Evolutionary conservation across 2,113 vertebrate species (phyloP).

Genomic region (Brachyhypopomus occidentalis): DNA sequence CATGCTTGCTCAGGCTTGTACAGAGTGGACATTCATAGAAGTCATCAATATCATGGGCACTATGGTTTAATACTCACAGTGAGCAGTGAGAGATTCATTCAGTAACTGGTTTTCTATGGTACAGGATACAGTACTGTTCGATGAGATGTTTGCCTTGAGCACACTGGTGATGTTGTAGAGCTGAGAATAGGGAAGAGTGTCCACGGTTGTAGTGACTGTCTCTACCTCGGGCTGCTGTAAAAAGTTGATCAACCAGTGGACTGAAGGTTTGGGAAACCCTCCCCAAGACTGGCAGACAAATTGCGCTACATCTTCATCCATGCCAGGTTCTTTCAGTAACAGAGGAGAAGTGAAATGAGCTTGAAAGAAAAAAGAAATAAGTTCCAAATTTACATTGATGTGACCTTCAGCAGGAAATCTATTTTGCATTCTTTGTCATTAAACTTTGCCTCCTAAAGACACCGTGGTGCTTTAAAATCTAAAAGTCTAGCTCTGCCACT

Average conservation of each 20-base stretch:
- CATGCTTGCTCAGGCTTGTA: neutral
- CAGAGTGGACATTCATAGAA: neutral
- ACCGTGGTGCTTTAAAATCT: too few species aligned
- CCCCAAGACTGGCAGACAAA: conserved; percentile 62
- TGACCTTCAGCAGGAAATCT: neutral
- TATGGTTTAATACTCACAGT: conserved; percentile 58
- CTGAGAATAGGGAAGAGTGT: conserved; percentile 30
- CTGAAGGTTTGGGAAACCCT: conserved; percentile 63
- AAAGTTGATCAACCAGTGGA: conserved; percentile 68
- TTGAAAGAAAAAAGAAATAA: conserved; percentile 32
- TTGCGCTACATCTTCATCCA: conserved; percentile 7
- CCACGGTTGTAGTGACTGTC: conserved; percentile 49
- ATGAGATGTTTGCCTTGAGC: conserved; percentile 58
- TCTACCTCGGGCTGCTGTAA: conserved; percentile 43
- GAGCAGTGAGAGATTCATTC: conserved; percentile 58
- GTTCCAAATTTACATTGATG: neutral
- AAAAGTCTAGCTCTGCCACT: too few species aligned
- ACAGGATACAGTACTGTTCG: conserved; percentile 59
- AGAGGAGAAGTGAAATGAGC: conserved; percentile 64
- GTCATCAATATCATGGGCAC: neutral
- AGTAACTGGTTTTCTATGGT: conserved; percentile 56
- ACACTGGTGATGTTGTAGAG: conserved; percentile 67
- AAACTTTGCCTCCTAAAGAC: too few species aligned
- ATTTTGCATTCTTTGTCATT: too few species aligned
- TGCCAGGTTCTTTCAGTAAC: conserved; percentile 32